Conservation (phyloP, 2,888 invertebrate species). For the Hermodice carunculata region DNA sequence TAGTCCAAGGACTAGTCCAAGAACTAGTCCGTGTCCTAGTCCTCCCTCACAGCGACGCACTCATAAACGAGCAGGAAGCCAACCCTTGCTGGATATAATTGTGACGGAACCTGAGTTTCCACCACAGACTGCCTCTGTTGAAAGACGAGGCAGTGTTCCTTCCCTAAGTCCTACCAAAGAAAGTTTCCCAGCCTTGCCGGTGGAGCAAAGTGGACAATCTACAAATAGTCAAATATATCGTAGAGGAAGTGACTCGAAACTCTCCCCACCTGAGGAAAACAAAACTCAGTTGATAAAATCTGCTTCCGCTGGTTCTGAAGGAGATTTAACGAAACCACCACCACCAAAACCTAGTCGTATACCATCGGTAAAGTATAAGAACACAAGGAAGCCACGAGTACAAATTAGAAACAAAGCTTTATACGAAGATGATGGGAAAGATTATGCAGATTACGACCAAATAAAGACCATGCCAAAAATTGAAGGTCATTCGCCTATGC, state of each 20-base stretch:
- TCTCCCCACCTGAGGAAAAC: constrained; percentile 31
- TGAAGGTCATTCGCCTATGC: too few species aligned
- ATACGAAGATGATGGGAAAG: constrained; percentile 58
- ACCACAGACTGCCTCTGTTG: too few species aligned
- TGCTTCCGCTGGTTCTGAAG: constrained; percentile 52
- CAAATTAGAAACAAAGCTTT: constrained; percentile 53
- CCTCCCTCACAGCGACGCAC: constrained; percentile 54
- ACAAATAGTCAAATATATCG: too few species aligned
- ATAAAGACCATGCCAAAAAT: constrained; percentile 56
- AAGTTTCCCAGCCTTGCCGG: too few species aligned
- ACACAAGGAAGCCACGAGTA: constrained; percentile 55
- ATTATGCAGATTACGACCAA: constrained; percentile 65
- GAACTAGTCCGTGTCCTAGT: constrained; percentile 6
- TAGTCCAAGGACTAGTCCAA: too few species aligned
- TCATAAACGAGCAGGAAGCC: constrained; percentile 55
- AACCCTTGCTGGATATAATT: constrained; percentile 48
- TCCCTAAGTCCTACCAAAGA: too few species aligned
- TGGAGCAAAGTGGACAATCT: too few species aligned
- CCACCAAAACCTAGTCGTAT: constrained; percentile 71
- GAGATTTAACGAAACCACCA: constrained; percentile 55
- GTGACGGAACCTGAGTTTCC: too few species aligned
- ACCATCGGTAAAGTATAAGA: constrained; percentile 62
- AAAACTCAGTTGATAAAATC: not conserved
- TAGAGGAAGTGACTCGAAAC: constrained; percentile 17
- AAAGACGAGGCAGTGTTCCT: constrained; percentile 9